phyloP scores from a whole-genome alignment of 2,797 vertebrate genomes.

The Mus minutoides region DNA sequence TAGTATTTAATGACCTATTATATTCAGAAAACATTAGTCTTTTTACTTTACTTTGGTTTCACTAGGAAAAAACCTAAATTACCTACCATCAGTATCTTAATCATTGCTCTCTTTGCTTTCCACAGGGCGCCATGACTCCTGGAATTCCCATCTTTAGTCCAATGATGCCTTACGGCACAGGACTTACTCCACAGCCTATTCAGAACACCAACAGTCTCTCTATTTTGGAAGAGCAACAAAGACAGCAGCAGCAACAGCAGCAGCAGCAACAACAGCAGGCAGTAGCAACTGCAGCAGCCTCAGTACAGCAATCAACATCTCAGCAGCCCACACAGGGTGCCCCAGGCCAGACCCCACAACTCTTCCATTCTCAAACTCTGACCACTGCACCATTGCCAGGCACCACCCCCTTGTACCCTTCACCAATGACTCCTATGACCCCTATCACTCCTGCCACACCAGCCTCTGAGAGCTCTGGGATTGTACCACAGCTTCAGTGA shows the following conservation, averaged over 20 bases:
- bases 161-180: conserved; percentile 99
- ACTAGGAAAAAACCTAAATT: neutral
- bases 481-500: conserved; percentile 98
- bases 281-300: conserved; percentile 83
- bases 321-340: conserved; percentile 93
- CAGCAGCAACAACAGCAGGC: conserved; percentile 90
- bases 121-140: conserved; percentile 96
- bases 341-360: conserved; percentile 95
- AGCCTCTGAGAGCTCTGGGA: conserved; percentile 97
- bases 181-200: conserved; percentile 97
- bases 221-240: conserved; percentile 96
- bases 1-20: no score
- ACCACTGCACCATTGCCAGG: conserved; percentile 97
- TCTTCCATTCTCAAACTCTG: conserved; percentile 96
- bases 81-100: neutral
- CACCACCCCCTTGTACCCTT: conserved; percentile 94
- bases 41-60: neutral
- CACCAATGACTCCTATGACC: conserved; percentile 96
- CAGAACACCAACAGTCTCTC: conserved; percentile 96
- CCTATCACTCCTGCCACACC: conserved; percentile 97
- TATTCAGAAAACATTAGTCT: neutral
- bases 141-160: conserved; percentile 96
- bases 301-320: conserved; percentile 89
- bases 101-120: neutral
- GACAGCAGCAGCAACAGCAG: conserved; percentile 91